These are phyloP conservation scores for Ladona fulva DNA, from an alignment of 1,140 invertebrate genomes.

Conservation along the genomic window DNA sequence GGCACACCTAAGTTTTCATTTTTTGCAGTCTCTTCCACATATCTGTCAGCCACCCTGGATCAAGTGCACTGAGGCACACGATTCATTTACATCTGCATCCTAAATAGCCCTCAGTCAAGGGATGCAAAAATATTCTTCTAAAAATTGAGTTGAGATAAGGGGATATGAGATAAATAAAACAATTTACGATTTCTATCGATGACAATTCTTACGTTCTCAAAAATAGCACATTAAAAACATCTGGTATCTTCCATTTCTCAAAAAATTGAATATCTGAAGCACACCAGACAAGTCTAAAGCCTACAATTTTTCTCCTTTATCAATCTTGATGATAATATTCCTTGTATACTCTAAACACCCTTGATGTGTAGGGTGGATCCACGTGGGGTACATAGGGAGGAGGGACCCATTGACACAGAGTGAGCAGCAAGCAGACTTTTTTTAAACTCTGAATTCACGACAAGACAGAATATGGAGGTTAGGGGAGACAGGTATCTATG, in stretches of 20 bases:
- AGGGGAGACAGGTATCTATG: slow-evolving; percentile 3
- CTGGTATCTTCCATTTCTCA: slow-evolving; percentile 7
- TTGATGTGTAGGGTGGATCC: neutral
- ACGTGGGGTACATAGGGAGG: neutral
- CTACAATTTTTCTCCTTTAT: neutral
- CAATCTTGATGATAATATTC: neutral
- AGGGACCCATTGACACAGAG: slow-evolving; percentile 1
- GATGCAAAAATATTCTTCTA: slow-evolving; percentile 3
- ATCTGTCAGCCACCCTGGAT: neutral
- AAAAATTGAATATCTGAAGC: neutral
- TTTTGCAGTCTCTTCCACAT: neutral
- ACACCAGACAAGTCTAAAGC: slow-evolving; percentile 1
- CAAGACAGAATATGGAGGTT: neutral
- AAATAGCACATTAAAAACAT: slow-evolving; percentile 10
- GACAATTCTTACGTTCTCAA: slow-evolving; percentile 6
- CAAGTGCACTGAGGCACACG: no score
- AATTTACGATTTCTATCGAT: neutral
- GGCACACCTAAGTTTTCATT: neutral
- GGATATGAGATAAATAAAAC: neutral
- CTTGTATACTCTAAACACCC: neutral
- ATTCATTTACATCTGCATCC: neutral
- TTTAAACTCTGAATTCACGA: slow-evolving; percentile 4
- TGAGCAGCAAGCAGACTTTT: slow-evolving; percentile 8
- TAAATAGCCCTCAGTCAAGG: neutral
- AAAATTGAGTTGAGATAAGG: neutral